These are phyloP conservation scores for Cryptomyrus ogoouensis DNA, from an alignment of 2,113 vertebrate genomes.

Conservation along the genomic window DNA sequence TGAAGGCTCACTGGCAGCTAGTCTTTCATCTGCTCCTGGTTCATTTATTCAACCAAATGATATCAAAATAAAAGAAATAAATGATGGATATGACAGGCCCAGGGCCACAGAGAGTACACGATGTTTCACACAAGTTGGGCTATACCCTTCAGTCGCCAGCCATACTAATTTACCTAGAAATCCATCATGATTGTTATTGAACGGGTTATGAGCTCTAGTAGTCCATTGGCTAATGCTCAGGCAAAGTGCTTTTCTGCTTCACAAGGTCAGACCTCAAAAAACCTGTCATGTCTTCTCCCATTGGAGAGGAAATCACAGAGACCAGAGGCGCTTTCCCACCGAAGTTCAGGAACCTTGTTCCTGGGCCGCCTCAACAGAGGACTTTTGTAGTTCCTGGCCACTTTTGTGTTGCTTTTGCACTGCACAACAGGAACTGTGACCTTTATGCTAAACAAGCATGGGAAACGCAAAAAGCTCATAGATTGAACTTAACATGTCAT, in stretches of 20 bases:
- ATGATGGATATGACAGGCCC: neutral
- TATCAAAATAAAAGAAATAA: neutral
- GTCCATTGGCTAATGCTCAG: neutral
- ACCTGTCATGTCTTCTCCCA: neutral
- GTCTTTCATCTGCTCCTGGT: neutral
- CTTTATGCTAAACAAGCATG: too few species aligned
- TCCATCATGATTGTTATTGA: neutral
- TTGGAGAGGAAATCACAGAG: neutral
- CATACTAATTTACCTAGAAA: neutral
- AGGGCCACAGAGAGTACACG: neutral
- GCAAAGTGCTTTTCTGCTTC: neutral
- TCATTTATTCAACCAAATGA: neutral
- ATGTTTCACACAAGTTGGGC: neutral
- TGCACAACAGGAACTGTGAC: too few species aligned
- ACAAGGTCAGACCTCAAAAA: neutral
- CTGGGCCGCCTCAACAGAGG: too few species aligned
- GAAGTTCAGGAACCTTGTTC: too few species aligned
- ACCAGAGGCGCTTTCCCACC: too few species aligned
- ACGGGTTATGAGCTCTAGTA: neutral
- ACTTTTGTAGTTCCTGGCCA: too few species aligned
- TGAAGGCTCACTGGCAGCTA: neutral
- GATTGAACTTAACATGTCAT: too few species aligned
- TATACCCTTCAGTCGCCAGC: neutral
- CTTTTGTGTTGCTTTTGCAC: too few species aligned
- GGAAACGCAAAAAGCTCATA: too few species aligned